These are phyloP conservation scores for Malacosoma neustria DNA, from an alignment of 2,888 invertebrate species.

Conservation along the genomic window DNA sequence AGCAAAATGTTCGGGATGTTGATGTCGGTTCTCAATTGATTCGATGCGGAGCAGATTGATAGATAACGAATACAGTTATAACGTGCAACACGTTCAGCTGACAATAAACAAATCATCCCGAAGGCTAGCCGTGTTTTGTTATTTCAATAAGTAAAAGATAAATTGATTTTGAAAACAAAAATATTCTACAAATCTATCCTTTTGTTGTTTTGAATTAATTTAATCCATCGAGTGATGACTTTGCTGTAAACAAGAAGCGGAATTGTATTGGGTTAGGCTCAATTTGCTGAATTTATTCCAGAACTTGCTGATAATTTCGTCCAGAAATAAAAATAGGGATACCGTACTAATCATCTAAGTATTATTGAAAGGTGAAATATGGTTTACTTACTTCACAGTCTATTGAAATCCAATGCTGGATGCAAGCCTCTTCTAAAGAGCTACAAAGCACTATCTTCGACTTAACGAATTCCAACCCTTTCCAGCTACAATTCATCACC, in stretches of 20 bases:
- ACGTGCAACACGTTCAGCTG: neutral
- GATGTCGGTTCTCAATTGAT: constrained; percentile 4
- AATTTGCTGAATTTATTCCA: too few relatives aligned
- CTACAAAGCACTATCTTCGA: too few relatives aligned
- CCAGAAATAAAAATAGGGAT: too few relatives aligned
- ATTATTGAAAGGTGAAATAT: too few relatives aligned
- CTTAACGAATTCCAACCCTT: neutral
- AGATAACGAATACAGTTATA: constrained; percentile 1
- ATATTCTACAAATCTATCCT: too few relatives aligned
- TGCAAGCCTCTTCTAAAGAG: neutral
- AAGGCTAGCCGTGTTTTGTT: neutral
- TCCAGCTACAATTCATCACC: neutral
- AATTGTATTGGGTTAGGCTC: too few relatives aligned
- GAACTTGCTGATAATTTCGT: too few relatives aligned
- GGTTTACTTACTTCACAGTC: too few relatives aligned
- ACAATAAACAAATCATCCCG: neutral
- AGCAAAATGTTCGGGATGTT: constrained; percentile 2
- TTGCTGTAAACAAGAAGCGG: too few relatives aligned
- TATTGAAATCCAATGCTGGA: neutral
- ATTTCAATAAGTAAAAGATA: neutral
- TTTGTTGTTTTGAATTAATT: too few relatives aligned
- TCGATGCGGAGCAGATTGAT: constrained; percentile 7
- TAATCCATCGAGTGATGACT: too few relatives aligned
- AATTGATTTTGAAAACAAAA: neutral
- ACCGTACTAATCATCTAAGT: too few relatives aligned